Conservation (phyloP, 2,888 invertebrate species). For the Chymomyza fuscimana region DNA sequence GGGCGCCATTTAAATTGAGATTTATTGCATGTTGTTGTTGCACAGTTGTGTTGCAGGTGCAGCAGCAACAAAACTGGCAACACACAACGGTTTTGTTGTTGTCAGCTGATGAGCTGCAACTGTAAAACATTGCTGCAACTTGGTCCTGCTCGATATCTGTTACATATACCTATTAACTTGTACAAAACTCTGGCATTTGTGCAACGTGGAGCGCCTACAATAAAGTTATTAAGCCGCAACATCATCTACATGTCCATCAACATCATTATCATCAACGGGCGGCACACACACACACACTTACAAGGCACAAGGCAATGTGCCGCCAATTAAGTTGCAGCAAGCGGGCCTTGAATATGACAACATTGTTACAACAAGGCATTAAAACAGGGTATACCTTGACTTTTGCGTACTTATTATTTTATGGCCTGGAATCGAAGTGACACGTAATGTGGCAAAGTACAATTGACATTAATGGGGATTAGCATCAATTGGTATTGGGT, state of each 20-base stretch:
- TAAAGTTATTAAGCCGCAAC: conserved; percentile 66
- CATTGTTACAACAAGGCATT: background rate
- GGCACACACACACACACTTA: too few relatives aligned
- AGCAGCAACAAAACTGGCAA: conserved; percentile 40
- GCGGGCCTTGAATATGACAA: background rate
- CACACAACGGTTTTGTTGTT: conserved; percentile 42
- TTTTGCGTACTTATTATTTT: background rate
- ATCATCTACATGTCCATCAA: conserved; percentile 37
- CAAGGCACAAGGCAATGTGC: conserved; percentile 4
- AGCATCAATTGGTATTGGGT: conserved; percentile 47
- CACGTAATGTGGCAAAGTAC: conserved; percentile 47
- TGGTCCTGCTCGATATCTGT: conserved; percentile 43
- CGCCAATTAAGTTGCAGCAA: conserved; percentile 18
- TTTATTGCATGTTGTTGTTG: conserved; percentile 65
- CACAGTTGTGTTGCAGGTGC: conserved; percentile 48
- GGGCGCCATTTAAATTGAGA: conserved; percentile 79
- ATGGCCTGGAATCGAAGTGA: background rate
- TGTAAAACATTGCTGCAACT: conserved; percentile 58
- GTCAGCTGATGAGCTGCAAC: conserved; percentile 48
- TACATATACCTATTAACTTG: conserved; percentile 32
- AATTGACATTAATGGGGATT: conserved; percentile 72
- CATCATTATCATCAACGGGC: background rate
- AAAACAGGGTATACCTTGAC: background rate
- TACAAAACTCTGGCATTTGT: conserved; percentile 41
- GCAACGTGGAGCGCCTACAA: conserved; percentile 53